These are phyloP conservation scores for Pandemis cinnamomeana DNA, from an alignment of 2,888 invertebrate species.

Conservation along the genomic window DNA sequence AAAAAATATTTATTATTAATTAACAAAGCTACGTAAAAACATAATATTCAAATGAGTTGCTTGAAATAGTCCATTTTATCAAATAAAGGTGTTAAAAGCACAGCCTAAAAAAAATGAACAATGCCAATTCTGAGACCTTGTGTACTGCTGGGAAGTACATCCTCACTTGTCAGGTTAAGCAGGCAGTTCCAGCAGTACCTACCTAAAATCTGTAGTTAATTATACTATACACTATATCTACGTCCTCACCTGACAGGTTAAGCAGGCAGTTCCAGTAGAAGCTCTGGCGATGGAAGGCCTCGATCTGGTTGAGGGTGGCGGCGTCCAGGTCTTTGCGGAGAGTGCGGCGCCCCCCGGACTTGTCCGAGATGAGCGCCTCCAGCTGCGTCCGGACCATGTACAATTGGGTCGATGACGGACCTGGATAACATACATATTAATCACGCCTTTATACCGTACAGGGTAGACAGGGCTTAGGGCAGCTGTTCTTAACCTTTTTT, in stretches of 20 bases:
- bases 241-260: conserved; percentile 94
- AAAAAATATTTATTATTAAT: too few species aligned
- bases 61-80: too few species aligned
- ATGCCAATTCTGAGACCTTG: too few species aligned
- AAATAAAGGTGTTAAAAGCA: too few species aligned
- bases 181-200: conserved; percentile 97
- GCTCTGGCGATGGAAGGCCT: conserved; percentile 97
- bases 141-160: conserved; percentile 51
- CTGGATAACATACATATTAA: conserved; percentile 62
- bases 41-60: too few species aligned
- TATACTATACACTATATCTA: too few species aligned
- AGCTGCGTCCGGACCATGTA: conserved; percentile 99
- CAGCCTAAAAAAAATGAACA: too few species aligned
- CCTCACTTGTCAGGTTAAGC: conserved; percentile 95
- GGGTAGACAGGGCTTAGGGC: too few species aligned
- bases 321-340: conserved; percentile 98
- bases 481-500: too few species aligned
- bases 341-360: conserved; percentile 97
- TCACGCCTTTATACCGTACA: too few species aligned
- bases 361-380: conserved; percentile 98
- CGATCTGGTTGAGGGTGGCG: conserved; percentile 95
- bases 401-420: conserved; percentile 95
- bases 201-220: too few species aligned
- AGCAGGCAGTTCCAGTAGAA: conserved; percentile 98
- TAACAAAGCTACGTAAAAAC: too few species aligned